These are phyloP conservation scores for Drosophila cracens DNA, from an alignment of 2,888 invertebrate genomes.

Conservation along the genomic window DNA sequence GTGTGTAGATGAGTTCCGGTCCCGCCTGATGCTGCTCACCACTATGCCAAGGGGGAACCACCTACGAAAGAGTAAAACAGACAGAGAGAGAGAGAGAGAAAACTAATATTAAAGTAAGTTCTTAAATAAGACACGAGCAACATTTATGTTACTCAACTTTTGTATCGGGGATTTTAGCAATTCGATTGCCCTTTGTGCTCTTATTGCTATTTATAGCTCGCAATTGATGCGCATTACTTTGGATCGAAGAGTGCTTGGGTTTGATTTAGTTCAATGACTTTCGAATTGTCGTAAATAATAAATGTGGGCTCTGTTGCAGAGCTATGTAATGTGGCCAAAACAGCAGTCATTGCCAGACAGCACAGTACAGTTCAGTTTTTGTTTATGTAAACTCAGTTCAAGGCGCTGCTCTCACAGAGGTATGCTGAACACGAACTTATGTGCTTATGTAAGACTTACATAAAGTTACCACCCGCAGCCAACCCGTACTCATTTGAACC, in stretches of 20 bases:
- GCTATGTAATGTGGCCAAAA: constrained; percentile 17
- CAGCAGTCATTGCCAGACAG: constrained; percentile 10
- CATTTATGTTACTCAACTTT: neutral
- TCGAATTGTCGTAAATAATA: constrained; percentile 71
- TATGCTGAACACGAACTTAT: neutral
- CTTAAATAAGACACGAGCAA: constrained; percentile 28
- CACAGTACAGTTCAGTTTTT: constrained; percentile 14
- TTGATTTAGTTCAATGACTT: constrained; percentile 65
- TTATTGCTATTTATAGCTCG: constrained; percentile 60
- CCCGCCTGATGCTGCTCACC: constrained; percentile 74
- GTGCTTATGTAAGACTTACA: neutral
- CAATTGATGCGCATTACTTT: constrained; percentile 48
- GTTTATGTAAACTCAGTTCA: neutral
- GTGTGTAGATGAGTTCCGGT: constrained; percentile 83
- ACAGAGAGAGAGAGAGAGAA: neutral
- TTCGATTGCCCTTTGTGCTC: constrained; percentile 33
- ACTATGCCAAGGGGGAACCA: constrained; percentile 83
- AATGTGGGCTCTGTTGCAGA: constrained; percentile 13
- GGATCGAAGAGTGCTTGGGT: constrained; percentile 28
- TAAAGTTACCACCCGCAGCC: neutral
- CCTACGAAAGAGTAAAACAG: constrained; percentile 49
- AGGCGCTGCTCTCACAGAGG: neutral
- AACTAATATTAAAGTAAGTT: constrained; percentile 15
- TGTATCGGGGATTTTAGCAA: constrained; percentile 31
- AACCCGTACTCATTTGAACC: no score